A percentile compares a stretch with the other conserved stretches of the same genome.
Conservation (phyloP, 2,888 invertebrate species). For the Byasa hedistus region DNA sequence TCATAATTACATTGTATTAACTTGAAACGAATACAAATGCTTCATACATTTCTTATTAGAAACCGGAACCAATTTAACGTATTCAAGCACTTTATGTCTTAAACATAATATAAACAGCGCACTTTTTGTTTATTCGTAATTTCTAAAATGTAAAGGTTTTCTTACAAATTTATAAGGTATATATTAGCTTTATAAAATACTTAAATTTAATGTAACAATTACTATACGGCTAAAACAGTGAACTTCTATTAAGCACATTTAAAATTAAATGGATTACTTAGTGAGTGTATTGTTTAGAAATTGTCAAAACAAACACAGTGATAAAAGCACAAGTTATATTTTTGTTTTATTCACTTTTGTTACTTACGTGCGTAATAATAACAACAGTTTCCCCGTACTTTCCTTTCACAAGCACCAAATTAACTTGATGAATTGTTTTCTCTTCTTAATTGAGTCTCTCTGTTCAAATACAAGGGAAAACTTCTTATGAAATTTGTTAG, state of each 20-base stretch:
- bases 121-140: too few species aligned
- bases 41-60: neutral
- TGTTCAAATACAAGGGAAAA: conserved; percentile 39
- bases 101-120: too few species aligned
- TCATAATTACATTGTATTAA: neutral
- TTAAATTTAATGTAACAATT: neutral
- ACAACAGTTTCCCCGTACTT: conserved; percentile 22
- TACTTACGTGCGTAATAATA: neutral
- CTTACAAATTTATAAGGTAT: too few species aligned
- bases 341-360: neutral
- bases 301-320: neutral
- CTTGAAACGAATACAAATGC: neutral
- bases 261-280: neutral
- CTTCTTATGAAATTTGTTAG: conserved; percentile 24
- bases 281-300: neutral
- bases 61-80: too few species aligned
- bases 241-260: neutral
- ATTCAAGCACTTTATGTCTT: too few species aligned
- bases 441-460: conserved; percentile 45
- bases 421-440: conserved; percentile 42
- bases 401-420: conserved; percentile 7
- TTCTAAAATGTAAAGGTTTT: too few species aligned
- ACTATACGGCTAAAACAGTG: neutral
- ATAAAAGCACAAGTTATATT: neutral
- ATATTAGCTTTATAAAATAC: neutral